Evolutionary conservation across 1,140 invertebrate species (phyloP).

Genomic region (Cecropterus lyciades): DNA sequence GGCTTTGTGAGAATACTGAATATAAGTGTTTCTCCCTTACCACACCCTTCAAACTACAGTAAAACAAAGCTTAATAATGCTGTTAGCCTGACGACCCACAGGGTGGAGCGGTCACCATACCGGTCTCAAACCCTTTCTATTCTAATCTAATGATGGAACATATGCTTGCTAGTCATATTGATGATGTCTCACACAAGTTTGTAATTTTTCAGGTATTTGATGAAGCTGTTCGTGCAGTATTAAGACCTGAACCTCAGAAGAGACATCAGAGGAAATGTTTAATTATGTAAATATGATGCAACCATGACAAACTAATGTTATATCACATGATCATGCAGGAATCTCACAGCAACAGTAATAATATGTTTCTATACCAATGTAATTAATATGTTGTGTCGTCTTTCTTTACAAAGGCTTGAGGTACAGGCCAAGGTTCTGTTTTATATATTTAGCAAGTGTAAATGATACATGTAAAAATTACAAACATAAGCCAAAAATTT

Average conservation of each 20-base stretch:
- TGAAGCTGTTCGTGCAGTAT: constrained; percentile 97
- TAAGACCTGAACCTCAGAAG: constrained; percentile 96
- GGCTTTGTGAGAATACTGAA: too few species aligned
- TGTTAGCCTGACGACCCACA: too few species aligned
- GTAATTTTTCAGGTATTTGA: constrained; percentile 97
- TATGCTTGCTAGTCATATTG: too few species aligned
- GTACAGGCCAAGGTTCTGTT: not conserved
- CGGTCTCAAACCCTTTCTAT: too few species aligned
- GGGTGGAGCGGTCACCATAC: too few species aligned
- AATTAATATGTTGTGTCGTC: constrained; percentile 5
- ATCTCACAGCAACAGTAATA: constrained; percentile 79
- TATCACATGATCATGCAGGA: constrained; percentile 63
- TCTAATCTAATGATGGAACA: too few species aligned
- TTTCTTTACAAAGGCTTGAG: not conserved
- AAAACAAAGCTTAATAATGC: too few species aligned
- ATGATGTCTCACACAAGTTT: too few species aligned
- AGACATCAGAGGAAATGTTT: constrained; percentile 96
- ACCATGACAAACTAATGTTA: constrained; percentile 59
- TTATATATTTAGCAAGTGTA: too few species aligned
- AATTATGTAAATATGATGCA: constrained; percentile 89
- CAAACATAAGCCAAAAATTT: too few species aligned
- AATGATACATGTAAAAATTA: not conserved
- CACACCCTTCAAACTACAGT: too few species aligned
- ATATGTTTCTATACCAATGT: constrained; percentile 77
- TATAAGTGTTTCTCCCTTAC: too few species aligned